phyloP scores from a whole-genome alignment of 1,140 invertebrate species.

The Neodiprion fabricii region DNA sequence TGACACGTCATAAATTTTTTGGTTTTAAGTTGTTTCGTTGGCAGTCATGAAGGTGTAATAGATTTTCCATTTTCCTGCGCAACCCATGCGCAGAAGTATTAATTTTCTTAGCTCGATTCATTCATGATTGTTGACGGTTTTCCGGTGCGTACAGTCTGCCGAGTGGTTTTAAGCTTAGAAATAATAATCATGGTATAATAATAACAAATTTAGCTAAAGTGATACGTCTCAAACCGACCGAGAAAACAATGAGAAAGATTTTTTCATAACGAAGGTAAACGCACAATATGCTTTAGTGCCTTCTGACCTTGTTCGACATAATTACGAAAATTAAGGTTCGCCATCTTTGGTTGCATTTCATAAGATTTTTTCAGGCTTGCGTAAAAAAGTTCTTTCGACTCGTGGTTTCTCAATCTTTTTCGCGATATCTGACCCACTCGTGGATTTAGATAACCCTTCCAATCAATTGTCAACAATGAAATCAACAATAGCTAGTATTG shows the following conservation, averaged over 20 bases:
- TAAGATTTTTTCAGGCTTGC: constrained; percentile 4
- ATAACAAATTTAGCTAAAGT: constrained; percentile 1
- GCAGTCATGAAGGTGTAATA: neutral
- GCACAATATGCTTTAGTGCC: neutral
- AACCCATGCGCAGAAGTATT: constrained; percentile 12
- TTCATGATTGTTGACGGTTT: constrained; percentile 18
- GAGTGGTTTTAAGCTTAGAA: neutral
- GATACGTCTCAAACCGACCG: neutral
- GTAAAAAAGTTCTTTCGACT: neutral
- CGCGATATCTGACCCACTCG: neutral
- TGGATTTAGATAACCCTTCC: neutral
- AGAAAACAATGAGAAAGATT: constrained; percentile 4
- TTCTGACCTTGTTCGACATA: constrained; percentile 26
- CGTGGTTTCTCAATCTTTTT: constrained; percentile 3
- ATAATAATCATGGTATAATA: constrained; percentile 5
- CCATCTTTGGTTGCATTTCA: constrained; percentile 24
- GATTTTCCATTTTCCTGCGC: constrained; percentile 30
- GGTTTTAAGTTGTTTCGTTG: too few relatives aligned
- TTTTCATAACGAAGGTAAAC: constrained; percentile 1
- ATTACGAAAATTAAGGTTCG: constrained; percentile 26
- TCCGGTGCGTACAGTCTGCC: neutral
- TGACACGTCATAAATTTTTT: too few relatives aligned
- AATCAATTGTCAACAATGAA: neutral
- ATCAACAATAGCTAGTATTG: neutral
- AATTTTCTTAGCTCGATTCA: constrained; percentile 20